Base-by-base conservation (phyloP, 2,113 vertebrate genomes). In the Apteryx mantelli region DNA sequence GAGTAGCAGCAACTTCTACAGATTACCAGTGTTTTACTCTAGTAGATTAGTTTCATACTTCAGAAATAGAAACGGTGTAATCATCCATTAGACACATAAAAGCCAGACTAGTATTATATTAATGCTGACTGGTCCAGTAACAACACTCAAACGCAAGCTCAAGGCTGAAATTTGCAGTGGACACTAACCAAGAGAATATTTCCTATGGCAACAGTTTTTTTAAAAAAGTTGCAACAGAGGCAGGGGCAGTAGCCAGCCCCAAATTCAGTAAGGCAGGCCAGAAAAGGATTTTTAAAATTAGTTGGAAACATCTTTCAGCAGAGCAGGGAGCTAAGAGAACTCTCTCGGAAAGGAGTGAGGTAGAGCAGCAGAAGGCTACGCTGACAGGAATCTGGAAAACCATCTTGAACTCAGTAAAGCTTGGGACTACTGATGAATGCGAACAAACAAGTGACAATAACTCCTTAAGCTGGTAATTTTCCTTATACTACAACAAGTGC, bases 221-320 rank as follows among this genome's bases (percentile, higher is more conserved):
- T 38, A 38, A 46, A 46, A 46, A 46, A 46, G 22, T 9, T 60
- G 48, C 3, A 8, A 65, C 21, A 56, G 7, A 1, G 0, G 0
- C 0, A 28, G 9, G 28, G 52, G 13, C 38, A 89, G 71, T 0
- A 6, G 34, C n/a, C 30, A 89, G 56, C 70, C 70, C 55, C 50
- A 36, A 40, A 78, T n/a, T 25, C 30, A 79, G 44, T 32, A 66
- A 78, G 28, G 56, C 38, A 85, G 48, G 48, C 42, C 78, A 26
- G 42, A 85, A 22, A 6, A 71, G 48, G 44, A 9, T 32, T 78
- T 24, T 48, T 13, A n/a, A 68, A 84, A 69, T 20, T 9, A 44
- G 6, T 91, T 86, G 63, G 20, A 63, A 71, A 15, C 18, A 60
- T 13, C 11, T 13, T 70, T 53, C 55, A 61, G 48, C 34, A 75